phyloP scores from a whole-genome alignment of 30 jellyfish, hydroid and myxozoan species.

The Cassiopea andromeda region DNA sequence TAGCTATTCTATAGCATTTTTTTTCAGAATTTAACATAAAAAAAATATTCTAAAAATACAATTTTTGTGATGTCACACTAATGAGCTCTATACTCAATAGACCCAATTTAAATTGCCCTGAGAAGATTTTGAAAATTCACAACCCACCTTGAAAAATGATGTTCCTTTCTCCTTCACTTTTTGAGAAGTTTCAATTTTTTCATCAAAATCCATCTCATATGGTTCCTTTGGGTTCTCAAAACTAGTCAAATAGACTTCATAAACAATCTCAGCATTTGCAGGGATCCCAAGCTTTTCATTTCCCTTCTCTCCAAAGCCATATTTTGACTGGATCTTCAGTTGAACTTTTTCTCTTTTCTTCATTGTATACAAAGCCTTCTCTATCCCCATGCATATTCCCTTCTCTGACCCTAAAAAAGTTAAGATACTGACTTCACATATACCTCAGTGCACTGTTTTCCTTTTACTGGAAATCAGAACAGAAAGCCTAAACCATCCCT shows the following conservation, averaged over 20 bases:
- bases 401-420: constrained; percentile 49
- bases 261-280: constrained; percentile 78
- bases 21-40: too few relatives aligned
- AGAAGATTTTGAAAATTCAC: too few relatives aligned
- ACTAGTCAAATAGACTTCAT: constrained; percentile 73
- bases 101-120: not conserved
- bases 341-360: constrained; percentile 80
- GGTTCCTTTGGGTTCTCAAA: constrained; percentile 88
- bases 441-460: too few relatives aligned
- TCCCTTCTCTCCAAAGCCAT: constrained; percentile 81
- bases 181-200: constrained; percentile 69
- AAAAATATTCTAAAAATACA: too few relatives aligned
- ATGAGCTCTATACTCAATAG: not conserved
- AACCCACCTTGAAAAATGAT: constrained; percentile 49
- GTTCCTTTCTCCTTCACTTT: constrained; percentile 76
- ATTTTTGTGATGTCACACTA: too few relatives aligned
- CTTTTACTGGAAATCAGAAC: too few relatives aligned
- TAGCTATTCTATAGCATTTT: too few relatives aligned
- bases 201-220: constrained; percentile 88
- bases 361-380: constrained; percentile 86
- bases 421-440: too few relatives aligned
- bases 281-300: constrained; percentile 82
- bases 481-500: too few relatives aligned
- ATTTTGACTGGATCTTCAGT: constrained; percentile 51
- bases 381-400: constrained; percentile 82